phyloP scores from a whole-genome alignment of 2,113 vertebrate genomes.

The Percina caprodes region DNA sequence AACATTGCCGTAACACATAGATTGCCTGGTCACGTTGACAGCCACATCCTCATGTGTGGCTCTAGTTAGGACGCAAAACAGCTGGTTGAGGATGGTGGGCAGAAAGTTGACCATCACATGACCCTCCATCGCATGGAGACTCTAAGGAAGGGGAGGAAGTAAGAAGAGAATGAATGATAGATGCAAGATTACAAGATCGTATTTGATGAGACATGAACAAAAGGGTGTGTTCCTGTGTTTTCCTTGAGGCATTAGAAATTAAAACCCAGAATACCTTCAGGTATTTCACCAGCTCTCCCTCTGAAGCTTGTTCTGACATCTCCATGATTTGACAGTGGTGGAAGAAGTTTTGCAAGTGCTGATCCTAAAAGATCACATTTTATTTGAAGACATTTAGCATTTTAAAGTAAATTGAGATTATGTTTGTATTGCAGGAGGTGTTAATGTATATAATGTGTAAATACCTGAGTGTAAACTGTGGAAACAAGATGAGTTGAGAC shows the following conservation, averaged over 20 bases:
- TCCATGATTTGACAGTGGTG: conserved; percentile 94
- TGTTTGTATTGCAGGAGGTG: background rate
- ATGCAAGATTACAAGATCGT: background rate
- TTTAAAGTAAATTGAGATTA: background rate
- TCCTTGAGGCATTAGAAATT: background rate
- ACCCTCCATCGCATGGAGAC: conserved; percentile 96
- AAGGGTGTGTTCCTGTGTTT: conserved; percentile 1
- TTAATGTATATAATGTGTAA: background rate
- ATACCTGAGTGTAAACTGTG: conserved; percentile 96
- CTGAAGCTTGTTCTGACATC: conserved; percentile 87
- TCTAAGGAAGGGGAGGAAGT: conserved; percentile 74
- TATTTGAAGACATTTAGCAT: background rate
- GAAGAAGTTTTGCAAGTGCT: conserved; percentile 98
- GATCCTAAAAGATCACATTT: conserved; percentile 85
- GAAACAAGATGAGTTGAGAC: conserved; percentile 97
- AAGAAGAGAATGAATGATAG: background rate
- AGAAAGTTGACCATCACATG: conserved; percentile 97
- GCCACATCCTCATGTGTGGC: conserved; percentile 93
- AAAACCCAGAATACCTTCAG: conserved; percentile 88
- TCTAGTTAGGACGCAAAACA: conserved; percentile 94
- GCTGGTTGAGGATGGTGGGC: conserved; percentile 95
- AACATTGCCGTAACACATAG: background rate
- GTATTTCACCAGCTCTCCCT: conserved; percentile 94
- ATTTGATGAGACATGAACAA: conserved; percentile 16
- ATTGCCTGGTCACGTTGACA: conserved; percentile 94